phyloP scores from a whole-genome alignment of 2,797 vertebrate genomes.

The Sebastes taczanowskii region DNA sequence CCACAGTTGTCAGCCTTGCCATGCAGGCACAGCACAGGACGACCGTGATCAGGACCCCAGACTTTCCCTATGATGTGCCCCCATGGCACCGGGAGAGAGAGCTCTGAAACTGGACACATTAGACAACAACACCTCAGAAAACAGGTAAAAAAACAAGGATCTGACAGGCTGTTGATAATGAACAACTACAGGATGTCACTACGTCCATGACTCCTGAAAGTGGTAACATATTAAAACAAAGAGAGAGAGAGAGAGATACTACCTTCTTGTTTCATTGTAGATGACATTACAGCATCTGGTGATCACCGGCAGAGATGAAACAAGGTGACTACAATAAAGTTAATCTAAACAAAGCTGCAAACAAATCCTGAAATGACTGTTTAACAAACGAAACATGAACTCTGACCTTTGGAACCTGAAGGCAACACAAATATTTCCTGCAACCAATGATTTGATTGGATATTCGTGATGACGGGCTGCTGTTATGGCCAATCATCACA shows the following conservation, averaged over 20 bases:
- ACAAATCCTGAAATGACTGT: neutral
- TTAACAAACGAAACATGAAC: neutral
- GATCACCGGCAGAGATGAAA: neutral
- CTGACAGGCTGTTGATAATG: neutral
- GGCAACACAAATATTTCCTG: neutral
- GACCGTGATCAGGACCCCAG: slow-evolving; percentile 81
- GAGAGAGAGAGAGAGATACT: neutral
- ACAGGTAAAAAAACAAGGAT: neutral
- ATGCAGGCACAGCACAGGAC: slow-evolving; percentile 83
- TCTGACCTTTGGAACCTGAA: slow-evolving; percentile 1
- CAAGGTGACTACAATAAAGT: neutral
- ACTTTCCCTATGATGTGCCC: slow-evolving; percentile 82
- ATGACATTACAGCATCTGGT: slow-evolving; percentile 1
- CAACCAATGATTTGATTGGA: neutral
- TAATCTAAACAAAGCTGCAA: neutral
- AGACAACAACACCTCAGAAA: neutral
- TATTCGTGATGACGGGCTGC: neutral
- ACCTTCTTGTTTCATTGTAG: slow-evolving; percentile 5
- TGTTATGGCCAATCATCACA: neutral
- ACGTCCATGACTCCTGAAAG: neutral
- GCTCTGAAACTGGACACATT: slow-evolving; percentile 71
- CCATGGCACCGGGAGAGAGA: slow-evolving; percentile 81
- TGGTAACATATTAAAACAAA: neutral
- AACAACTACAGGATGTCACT: neutral
- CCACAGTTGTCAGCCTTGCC: slow-evolving; percentile 87